Evolutionary conservation across 2,888 invertebrate genomes (phyloP), one percentile per base, ranked within the genome.

Genomic region (Drosophila lutescens): DNA sequence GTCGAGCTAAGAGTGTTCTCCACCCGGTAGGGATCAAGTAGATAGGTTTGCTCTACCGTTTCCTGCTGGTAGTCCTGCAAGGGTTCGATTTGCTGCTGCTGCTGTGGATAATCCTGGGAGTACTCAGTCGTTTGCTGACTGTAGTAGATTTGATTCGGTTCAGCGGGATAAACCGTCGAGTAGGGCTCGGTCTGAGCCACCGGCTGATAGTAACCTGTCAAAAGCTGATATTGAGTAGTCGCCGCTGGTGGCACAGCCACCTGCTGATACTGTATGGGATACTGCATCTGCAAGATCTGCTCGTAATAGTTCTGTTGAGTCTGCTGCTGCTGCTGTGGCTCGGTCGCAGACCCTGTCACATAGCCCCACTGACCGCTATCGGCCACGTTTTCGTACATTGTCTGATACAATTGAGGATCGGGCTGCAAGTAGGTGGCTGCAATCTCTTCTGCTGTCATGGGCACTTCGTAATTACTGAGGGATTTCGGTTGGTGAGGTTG

Each of bases 281-380:
- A 91, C 56, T 90, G 90, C 85, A 91, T 89, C 66, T 90, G 90
- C 82, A 90, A 74, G 2, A 91, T 87, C 71, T 91, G 91, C 49
- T 92, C 91, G 54, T 91, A 91, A 50, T 91, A 91, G 49, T 85
- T 89, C 40, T 86, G 84, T 12, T 80, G 79, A 2, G 51, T 23
- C 34, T 57, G 65, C 51, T 63, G 81, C 15, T 66, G 80, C 49
- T 63, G 81, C 15, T 66, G 80, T 7, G 40, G 76, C 5, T 58
- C 51, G 10, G n/a, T 51, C 2, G 13, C 41, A 4, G 73, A 8
- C 0, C 67, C 53, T 6, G 74, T 26, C 5, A 78, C 76, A 61
- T 81, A 86, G 17, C 79, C 82, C 89, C 90, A 90, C 56, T 90
- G 90, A 6, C 85, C 89, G 34, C 89, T 89, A 15, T 90, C 90